Conservation (phyloP, 1,140 invertebrate genomes). For the Drosophila ficusphila region DNA sequence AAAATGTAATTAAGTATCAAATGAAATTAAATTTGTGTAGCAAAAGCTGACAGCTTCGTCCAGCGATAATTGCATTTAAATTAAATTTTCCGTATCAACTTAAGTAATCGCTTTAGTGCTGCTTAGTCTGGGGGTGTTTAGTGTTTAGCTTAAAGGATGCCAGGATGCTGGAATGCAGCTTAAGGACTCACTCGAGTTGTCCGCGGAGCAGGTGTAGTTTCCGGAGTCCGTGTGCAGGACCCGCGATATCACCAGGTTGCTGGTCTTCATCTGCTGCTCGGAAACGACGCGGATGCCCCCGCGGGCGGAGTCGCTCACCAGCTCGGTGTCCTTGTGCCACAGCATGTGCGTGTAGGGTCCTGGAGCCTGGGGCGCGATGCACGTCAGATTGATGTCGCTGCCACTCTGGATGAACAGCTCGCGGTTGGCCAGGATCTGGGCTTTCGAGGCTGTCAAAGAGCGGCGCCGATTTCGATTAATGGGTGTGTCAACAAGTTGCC, state of each 20-base stretch:
- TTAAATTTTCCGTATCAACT: not conserved
- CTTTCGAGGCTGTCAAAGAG: constrained; percentile 90
- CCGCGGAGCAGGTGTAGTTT: constrained; percentile 94
- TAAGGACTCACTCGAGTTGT: constrained; percentile 86
- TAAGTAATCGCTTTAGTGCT: not conserved
- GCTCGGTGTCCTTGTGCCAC: constrained; percentile 94
- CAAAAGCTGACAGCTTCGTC: not conserved
- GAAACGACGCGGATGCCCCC: constrained; percentile 94
- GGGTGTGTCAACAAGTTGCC: constrained; percentile 19
- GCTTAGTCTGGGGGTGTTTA: not conserved
- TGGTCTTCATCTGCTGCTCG: constrained; percentile 93
- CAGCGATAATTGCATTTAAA: not conserved
- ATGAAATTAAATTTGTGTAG: not conserved
- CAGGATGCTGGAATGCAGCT: too few species aligned
- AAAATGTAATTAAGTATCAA: not conserved
- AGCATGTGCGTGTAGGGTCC: constrained; percentile 96
- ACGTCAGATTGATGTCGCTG: constrained; percentile 95
- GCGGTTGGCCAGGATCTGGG: constrained; percentile 92
- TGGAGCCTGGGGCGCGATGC: constrained; percentile 92
- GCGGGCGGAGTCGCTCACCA: constrained; percentile 94
- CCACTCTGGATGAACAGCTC: constrained; percentile 94
- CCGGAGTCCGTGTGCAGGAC: constrained; percentile 92
- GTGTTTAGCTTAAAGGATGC: too few species aligned
- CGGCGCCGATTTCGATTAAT: constrained; percentile 45
- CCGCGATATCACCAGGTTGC: constrained; percentile 91